Evolutionary conservation across 2,888 invertebrate species (phyloP).

Genomic region (Agrochola macilenta): DNA sequence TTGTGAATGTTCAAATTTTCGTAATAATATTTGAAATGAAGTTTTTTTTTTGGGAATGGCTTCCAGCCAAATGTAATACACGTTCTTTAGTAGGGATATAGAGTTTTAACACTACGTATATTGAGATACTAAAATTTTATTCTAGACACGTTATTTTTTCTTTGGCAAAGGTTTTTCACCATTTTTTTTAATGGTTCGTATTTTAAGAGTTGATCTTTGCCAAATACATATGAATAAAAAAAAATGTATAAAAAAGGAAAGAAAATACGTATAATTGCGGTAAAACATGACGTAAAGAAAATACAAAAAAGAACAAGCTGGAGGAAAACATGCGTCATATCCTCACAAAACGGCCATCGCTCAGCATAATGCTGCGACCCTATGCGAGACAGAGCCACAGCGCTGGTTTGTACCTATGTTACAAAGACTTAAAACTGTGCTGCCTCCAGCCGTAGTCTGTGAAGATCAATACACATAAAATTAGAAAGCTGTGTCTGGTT

Average conservation of each 20-base stretch:
- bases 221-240: neutral
- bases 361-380: no score
- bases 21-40: neutral
- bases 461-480: no score
- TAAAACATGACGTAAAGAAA: no score
- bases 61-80: conserved; percentile 33
- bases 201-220: neutral
- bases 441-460: no score
- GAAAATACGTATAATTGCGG: neutral
- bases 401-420: no score
- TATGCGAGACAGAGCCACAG: no score
- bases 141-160: conserved; percentile 18
- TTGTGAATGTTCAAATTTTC: conserved; percentile 2
- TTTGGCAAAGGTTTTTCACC: conserved; percentile 27
- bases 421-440: no score
- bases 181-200: conserved; percentile 2
- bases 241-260: neutral
- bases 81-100: conserved; percentile 7
- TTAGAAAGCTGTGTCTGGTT: no score
- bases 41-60: conserved; percentile 19
- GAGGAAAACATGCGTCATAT: no score
- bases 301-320: no score
- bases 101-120: conserved; percentile 18
- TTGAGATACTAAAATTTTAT: conserved; percentile 36
- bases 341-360: no score